Evolutionary conservation across 1,140 invertebrate species (phyloP).

Genomic region (Panulirus ornatus): DNA sequence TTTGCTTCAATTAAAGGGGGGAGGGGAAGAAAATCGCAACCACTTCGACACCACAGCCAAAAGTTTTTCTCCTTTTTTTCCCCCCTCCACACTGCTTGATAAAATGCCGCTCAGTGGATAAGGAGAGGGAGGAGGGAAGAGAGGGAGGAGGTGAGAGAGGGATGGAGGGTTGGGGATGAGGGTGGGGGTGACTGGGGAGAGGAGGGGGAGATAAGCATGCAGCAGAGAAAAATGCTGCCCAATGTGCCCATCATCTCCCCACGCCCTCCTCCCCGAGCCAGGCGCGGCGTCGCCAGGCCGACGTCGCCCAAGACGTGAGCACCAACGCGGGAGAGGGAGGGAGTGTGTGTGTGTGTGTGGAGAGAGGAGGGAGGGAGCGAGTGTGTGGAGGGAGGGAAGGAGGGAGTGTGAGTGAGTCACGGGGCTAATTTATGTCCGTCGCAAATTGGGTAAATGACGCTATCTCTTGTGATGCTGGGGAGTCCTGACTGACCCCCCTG

Average conservation of each 20-base stretch:
- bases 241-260: too few species aligned
- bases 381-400: neutral
- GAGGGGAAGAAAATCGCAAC: too few species aligned
- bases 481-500: neutral
- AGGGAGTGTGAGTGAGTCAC: neutral
- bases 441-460: slow-evolving; percentile 18
- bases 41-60: too few species aligned
- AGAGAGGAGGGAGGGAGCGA: too few species aligned
- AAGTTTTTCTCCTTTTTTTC: too few species aligned
- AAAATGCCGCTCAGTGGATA: too few species aligned
- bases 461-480: neutral
- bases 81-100: too few species aligned
- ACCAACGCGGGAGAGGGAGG: neutral
- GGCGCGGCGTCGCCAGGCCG: too few species aligned
- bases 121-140: neutral
- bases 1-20: too few species aligned
- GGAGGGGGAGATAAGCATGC: neutral
- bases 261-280: too few species aligned
- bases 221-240: neutral
- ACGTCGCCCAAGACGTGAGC: neutral
- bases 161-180: neutral
- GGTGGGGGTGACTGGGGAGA: neutral
- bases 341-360: slow-evolving; percentile 21
- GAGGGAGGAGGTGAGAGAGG: neutral
- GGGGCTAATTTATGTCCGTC: neutral